Evolutionary conservation across 2,113 vertebrate genomes (phyloP), one percentile per base, ranked within the genome.

Genomic region (Microtus montanus): DNA sequence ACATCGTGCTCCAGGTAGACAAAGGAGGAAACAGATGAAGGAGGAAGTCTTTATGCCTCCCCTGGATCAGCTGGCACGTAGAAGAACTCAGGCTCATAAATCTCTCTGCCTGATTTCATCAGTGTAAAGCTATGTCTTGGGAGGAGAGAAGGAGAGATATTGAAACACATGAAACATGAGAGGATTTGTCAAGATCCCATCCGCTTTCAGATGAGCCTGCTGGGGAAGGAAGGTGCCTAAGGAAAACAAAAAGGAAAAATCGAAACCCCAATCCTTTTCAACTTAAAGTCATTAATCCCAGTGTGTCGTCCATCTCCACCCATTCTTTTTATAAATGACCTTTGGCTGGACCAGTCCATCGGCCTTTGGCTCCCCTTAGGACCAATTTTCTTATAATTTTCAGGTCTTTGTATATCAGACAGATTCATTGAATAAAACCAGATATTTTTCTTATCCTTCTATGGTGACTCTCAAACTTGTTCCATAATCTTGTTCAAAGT

Each of bases 251-350:
- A 17, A 33, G 15, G 63, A 90, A 68, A 75, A 77, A 4, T 47
- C 6, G 33, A 68, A 71, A 79, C 10, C 28, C 47, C 44, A 58
- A 74, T 93, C 70, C 33, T n/a, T 94, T 87, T 95, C 9, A 95
- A 92, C 11, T 92, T 17, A 93, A 96, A 94, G 66, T 94, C 82
- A 93, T 68, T 58, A 96, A 70, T 90, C 33, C 24, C 49, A 77
- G 26, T 33, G 87, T 41, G 71, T 92, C 86, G 93, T 80, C 86
- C 95, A 91, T 61, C 90, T 93, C 96, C 97, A 97, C 97, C 97
- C 93, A 91, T 75, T 66, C 95, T 96, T 98, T 97, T 97, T 97
- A 97, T 97, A 96, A 74, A 92, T 95, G 95, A 97, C 96, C 95
- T 97, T 96, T 97, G 94, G 96, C 93, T 95, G 86, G 92, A 95